These are phyloP conservation scores for Intellagama lesueurii DNA, from an alignment of 2,797 vertebrate genomes.

Conservation along the genomic window DNA sequence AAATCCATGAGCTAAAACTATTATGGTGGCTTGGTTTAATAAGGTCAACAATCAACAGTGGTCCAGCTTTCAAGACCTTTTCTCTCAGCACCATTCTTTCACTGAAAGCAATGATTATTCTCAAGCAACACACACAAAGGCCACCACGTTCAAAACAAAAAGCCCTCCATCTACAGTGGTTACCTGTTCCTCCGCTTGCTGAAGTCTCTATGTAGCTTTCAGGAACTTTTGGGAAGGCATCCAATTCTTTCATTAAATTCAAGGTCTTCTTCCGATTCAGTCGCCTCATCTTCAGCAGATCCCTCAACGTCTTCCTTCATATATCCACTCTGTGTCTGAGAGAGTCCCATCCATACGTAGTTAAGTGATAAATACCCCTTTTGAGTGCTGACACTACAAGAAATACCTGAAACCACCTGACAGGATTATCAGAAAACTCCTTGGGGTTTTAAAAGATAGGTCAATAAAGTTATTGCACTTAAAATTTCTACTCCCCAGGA, in stretches of 20 bases:
- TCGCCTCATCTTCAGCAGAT: constrained; percentile 89
- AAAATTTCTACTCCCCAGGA: neutral
- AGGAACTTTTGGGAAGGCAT: constrained; percentile 98
- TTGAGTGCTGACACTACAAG: neutral
- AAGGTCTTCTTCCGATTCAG: constrained; percentile 94
- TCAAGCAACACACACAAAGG: neutral
- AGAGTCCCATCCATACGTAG: constrained; percentile 44
- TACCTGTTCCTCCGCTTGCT: constrained; percentile 94
- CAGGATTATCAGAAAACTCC: neutral
- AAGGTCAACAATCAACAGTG: neutral
- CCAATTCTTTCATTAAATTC: constrained; percentile 93
- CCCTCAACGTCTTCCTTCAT: constrained; percentile 78
- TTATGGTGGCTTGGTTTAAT: neutral
- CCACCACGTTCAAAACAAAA: neutral
- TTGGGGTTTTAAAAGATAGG: neutral
- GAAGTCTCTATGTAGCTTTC: constrained; percentile 96
- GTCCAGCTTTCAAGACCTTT: neutral
- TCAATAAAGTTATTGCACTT: neutral
- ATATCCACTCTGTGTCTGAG: constrained; percentile 74
- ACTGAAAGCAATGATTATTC: neutral
- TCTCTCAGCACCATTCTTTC: neutral
- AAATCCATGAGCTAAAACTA: neutral
- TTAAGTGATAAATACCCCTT: neutral
- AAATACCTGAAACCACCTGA: neutral
- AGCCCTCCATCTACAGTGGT: constrained; percentile 6